A percentile compares a stretch with the other conserved stretches of the same genome.
Conservation (phyloP, 1,140 invertebrate genomes). For the Penaeus chinensis region DNA sequence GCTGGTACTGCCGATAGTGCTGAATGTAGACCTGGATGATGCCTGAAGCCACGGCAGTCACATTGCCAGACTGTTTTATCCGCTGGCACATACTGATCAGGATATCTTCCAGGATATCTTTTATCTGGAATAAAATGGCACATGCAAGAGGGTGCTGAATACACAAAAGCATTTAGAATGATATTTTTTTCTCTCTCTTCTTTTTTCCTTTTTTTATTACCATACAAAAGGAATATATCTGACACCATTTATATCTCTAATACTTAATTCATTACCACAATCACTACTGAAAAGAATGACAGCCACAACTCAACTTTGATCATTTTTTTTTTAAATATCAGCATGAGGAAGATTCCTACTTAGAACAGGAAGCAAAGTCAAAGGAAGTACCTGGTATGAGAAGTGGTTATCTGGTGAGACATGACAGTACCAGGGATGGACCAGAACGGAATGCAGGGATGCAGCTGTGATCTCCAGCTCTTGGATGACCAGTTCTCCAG, state of each 20-base stretch:
- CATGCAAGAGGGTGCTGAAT: neutral
- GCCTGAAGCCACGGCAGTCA: constrained; percentile 30
- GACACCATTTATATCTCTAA: no score
- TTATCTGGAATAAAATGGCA: constrained; percentile 38
- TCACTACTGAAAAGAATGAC: no score
- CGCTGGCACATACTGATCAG: constrained; percentile 36
- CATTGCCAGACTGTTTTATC: constrained; percentile 32
- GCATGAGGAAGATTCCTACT: neutral
- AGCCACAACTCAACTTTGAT: no score
- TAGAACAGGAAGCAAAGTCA: neutral
- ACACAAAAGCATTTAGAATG: neutral
- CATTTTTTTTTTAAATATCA: neutral
- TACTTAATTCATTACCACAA: no score
- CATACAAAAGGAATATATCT: no score
- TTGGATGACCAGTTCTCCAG: constrained; percentile 22
- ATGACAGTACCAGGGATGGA: constrained; percentile 55
- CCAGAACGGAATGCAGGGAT: constrained; percentile 44
- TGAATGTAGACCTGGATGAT: constrained; percentile 53
- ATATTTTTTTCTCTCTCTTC: neutral
- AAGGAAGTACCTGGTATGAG: constrained; percentile 53
- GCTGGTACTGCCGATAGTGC: constrained; percentile 53
- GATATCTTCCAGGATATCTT: constrained; percentile 48
- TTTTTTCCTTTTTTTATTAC: no score
- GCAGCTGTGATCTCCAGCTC: constrained; percentile 46
- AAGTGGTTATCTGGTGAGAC: constrained; percentile 57